These are phyloP conservation scores for Dasyprocta punctata DNA, from an alignment of 2,113 vertebrate genomes.

Conservation along the genomic window DNA sequence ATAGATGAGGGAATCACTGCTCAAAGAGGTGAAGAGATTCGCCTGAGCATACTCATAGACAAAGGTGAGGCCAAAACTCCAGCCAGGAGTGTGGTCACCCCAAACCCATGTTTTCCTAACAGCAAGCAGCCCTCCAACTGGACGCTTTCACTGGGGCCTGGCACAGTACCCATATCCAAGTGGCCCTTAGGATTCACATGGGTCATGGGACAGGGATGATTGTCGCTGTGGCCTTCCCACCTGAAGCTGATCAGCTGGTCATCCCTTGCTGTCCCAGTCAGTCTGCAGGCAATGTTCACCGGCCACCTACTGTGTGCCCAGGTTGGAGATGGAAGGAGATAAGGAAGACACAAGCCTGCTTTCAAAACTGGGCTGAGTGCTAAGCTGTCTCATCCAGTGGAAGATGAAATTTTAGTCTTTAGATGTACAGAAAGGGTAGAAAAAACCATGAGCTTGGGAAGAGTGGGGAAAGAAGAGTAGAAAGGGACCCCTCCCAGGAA, in stretches of 20 bases:
- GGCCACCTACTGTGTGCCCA: background rate
- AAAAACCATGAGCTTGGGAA: background rate
- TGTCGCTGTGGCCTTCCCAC: background rate
- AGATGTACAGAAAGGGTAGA: background rate
- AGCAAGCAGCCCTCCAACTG: background rate
- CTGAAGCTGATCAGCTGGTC: background rate
- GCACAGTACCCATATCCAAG: background rate
- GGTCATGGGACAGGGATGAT: background rate
- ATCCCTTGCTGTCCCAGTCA: background rate
- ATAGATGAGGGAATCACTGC: background rate
- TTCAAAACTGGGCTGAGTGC: background rate
- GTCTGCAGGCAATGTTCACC: background rate
- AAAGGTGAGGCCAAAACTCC: background rate
- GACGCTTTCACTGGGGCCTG: background rate
- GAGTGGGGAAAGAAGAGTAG: background rate
- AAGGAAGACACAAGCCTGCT: background rate
- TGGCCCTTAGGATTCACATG: background rate
- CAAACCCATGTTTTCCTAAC: background rate
- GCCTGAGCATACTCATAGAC: background rate
- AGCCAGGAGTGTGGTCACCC: background rate
- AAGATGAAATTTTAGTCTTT: background rate
- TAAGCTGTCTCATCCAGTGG: background rate
- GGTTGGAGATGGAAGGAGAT: background rate
- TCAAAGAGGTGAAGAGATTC: background rate
- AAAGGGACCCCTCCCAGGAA: background rate